These are phyloP conservation scores for Caenorhabditis sp. DNA, from an alignment of 2,888 invertebrate species.

Conservation along the genomic window DNA sequence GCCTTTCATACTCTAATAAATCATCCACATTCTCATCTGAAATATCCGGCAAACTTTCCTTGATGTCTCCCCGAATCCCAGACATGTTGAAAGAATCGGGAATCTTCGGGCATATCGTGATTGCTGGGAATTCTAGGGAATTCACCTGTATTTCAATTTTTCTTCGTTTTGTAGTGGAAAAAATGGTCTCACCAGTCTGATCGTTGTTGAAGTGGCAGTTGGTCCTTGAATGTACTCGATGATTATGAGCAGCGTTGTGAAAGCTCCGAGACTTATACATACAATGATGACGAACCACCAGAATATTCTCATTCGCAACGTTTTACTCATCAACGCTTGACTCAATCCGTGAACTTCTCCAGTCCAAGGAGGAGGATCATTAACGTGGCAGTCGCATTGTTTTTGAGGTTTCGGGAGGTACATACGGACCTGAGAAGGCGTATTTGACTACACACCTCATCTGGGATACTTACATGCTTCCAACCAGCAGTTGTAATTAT, in stretches of 20 bases:
- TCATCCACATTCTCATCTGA: conserved; percentile 67
- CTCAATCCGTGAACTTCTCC: conserved; percentile 82
- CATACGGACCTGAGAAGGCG: conserved; percentile 61
- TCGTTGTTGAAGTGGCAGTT: conserved; percentile 81
- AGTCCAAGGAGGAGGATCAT: conserved; percentile 81
- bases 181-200: conserved; percentile 70
- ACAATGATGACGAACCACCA: conserved; percentile 81
- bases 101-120: conserved; percentile 81
- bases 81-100: conserved; percentile 78
- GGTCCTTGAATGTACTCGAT: conserved; percentile 80
- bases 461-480: conserved; percentile 40
- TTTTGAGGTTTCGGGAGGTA: conserved; percentile 70
- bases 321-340: conserved; percentile 75
- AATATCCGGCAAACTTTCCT: conserved; percentile 69
- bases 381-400: conserved; percentile 77
- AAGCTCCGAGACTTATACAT: conserved; percentile 75
- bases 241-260: conserved; percentile 76
- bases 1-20: conserved; percentile 67
- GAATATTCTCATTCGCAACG: conserved; percentile 75
- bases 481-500: conserved; percentile 43
- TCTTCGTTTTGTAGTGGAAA: not conserved
- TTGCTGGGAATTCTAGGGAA: conserved; percentile 76
- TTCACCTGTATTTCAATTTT: conserved; percentile 70
- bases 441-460: not conserved
- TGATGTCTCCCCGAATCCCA: conserved; percentile 73